Base-by-base conservation (phyloP, 2,888 invertebrate species). In the Phanerotoma sp. region DNA sequence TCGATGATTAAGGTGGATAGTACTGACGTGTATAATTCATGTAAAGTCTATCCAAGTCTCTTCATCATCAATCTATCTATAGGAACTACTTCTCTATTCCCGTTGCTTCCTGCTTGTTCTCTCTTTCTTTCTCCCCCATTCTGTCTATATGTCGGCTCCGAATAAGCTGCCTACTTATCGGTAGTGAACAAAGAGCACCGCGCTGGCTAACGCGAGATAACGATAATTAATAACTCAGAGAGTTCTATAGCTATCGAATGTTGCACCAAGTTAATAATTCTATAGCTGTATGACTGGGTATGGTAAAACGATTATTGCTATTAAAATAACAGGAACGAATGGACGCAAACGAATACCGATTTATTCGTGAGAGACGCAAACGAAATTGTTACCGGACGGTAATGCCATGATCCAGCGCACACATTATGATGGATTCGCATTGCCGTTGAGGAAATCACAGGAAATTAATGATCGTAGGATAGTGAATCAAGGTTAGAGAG, bases 201-300 rank as follows among this genome's bases (percentile, higher is more conserved):
- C 54, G 50, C 30, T 47, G 37, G 50, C 50, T 45, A 54, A 59
- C 50, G 56, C 48, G 54, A 63, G 64, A 68, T 66, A 66, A 66
- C 60, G 59, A 63, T 66, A 67, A 69, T 70, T 74, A 73, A 74
- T 74, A 72, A 73, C 66, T 60, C 66, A 57, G 62, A 3, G 25
- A 3, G 3, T 7, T 9, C 25, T 7, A 25, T n/a, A n/a, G n/a
- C n/a, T n/a, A n/a, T n/a, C n/a, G n/a, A n/a, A n/a, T n/a, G n/a
- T n/a, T n/a, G n/a, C n/a, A n/a, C n/a, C n/a, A n/a, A n/a, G n/a
- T n/a, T n/a, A n/a, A n/a, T n/a, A n/a, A n/a, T n/a, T n/a, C n/a
- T n/a, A n/a, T n/a, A n/a, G n/a, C n/a, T n/a, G n/a, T n/a, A n/a
- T n/a, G n/a, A n/a, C n/a, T n/a, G n/a, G n/a, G n/a, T n/a, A n/a